These are phyloP conservation scores for Taphrorychus bicolor DNA, from an alignment of 2,888 invertebrate genomes.

Conservation along the genomic window DNA sequence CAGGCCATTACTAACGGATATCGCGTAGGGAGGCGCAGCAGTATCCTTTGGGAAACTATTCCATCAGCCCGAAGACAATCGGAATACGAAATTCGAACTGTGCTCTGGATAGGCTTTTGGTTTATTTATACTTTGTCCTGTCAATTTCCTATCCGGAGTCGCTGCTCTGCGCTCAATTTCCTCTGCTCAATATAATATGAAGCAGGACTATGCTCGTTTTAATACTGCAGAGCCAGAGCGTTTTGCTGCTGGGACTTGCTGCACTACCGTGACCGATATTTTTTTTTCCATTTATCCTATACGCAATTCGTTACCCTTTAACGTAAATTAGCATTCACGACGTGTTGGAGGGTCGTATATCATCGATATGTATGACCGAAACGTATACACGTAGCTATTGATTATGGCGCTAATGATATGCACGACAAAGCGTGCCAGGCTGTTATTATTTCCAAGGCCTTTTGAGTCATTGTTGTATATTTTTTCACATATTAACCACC, in stretches of 20 bases:
- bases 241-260: not conserved
- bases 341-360: constrained; percentile 1
- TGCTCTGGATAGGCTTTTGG: constrained; percentile 28
- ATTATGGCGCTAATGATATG: constrained; percentile 19
- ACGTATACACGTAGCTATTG: constrained; percentile 21
- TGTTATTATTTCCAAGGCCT: constrained; percentile 30
- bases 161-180: constrained; percentile 1
- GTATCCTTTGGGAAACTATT: constrained; percentile 36
- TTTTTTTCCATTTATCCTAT: not conserved
- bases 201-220: not conserved
- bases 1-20: constrained; percentile 16
- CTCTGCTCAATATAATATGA: not conserved
- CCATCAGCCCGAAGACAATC: constrained; percentile 38
- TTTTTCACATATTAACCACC: constrained; percentile 1
- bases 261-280: not conserved
- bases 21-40: constrained; percentile 11
- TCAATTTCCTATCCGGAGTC: constrained; percentile 4
- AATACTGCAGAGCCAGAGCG: not conserved
- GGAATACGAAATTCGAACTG: constrained; percentile 34
- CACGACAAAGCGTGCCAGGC: constrained; percentile 22
- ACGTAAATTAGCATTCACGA: constrained; percentile 5
- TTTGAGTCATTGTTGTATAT: constrained; percentile 18
- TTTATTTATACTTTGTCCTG: constrained; percentile 33
- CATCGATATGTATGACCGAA: not conserved
- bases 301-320: constrained; percentile 10